A percentile compares a stretch with the other conserved stretches of the same genome.
Conservation (phyloP, 2,888 invertebrate genomes). For the Parapristionchus giblindavisi region DNA sequence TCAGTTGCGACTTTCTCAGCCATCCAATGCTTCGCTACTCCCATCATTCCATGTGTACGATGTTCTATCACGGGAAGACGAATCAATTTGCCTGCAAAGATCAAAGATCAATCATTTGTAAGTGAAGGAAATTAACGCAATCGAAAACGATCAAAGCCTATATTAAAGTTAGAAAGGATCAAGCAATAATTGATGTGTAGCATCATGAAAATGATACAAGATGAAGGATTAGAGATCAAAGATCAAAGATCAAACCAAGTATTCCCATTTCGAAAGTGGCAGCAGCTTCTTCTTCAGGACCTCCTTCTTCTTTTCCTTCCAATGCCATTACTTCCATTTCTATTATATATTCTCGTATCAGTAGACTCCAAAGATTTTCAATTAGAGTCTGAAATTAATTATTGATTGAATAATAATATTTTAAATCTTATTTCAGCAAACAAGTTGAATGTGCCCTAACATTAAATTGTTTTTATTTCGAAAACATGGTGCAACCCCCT, state of each 20-base stretch:
- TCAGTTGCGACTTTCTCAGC: constrained; percentile 33
- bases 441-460: too few relatives aligned
- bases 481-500: too few relatives aligned
- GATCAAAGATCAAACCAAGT: not conserved
- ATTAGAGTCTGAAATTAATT: constrained; percentile 17
- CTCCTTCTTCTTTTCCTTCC: not conserved
- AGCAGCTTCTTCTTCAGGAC: constrained; percentile 14
- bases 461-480: too few relatives aligned
- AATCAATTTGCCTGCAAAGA: constrained; percentile 5
- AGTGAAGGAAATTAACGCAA: not conserved
- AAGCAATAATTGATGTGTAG: not conserved
- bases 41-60: constrained; percentile 17
- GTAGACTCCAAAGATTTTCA: constrained; percentile 32
- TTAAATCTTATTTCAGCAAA: not conserved
- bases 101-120: not conserved
- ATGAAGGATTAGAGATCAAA: not conserved
- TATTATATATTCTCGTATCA: constrained; percentile 28
- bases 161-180: not conserved
- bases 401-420: not conserved
- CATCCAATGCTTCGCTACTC: constrained; percentile 34
- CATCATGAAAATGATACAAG: not conserved
- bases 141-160: not conserved
- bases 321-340: constrained; percentile 36
- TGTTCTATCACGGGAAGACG: constrained; percentile 25
- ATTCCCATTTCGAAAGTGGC: constrained; percentile 32